Percentiles rank a stretch among this genome's conserved stretches.
Evolutionary conservation across 2,113 vertebrate genomes (phyloP).

Genomic region (Rousettus leschenaultii): DNA sequence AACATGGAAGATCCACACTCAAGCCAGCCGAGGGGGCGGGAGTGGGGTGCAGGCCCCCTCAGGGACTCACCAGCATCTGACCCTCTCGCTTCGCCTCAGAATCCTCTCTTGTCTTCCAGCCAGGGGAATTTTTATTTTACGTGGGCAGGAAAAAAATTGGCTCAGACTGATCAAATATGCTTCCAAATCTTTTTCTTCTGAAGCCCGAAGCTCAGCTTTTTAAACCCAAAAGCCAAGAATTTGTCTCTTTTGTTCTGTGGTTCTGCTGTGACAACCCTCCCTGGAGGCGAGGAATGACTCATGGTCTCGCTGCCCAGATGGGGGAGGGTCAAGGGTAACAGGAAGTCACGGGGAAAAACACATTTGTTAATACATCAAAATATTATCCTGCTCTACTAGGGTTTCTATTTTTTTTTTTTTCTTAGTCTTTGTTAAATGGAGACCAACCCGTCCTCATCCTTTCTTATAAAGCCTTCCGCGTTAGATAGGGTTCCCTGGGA

Average conservation of each 20-base stretch:
- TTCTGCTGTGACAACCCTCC: slow-evolving; percentile 71
- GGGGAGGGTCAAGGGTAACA: slow-evolving; percentile 56
- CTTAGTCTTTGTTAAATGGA: background rate
- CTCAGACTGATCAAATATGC: slow-evolving; percentile 62
- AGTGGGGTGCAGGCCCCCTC: background rate
- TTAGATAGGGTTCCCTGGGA: background rate
- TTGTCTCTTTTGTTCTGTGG: slow-evolving; percentile 73
- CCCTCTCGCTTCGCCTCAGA: background rate
- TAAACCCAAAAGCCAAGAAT: slow-evolving; percentile 70
- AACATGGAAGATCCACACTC: background rate
- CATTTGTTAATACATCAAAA: slow-evolving; percentile 53
- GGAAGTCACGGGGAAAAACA: slow-evolving; percentile 64
- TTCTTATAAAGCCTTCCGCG: background rate
- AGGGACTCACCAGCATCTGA: background rate
- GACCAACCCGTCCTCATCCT: background rate
- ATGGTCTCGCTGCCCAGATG: slow-evolving; percentile 46
- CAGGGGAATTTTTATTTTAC: slow-evolving; percentile 74
- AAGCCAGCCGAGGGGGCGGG: background rate
- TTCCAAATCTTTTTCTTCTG: slow-evolving; percentile 72
- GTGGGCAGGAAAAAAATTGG: slow-evolving; percentile 69
- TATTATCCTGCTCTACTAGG: slow-evolving; percentile 23
- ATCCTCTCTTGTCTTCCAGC: slow-evolving; percentile 58
- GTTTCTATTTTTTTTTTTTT: background rate
- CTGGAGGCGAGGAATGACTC: slow-evolving; percentile 67
- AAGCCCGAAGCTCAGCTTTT: slow-evolving; percentile 66